A percentile compares a stretch with the other conserved stretches of the same genome.
These are phyloP conservation scores for Tachina lurida DNA, from an alignment of 2,888 invertebrate genomes.

Conservation along the genomic window DNA sequence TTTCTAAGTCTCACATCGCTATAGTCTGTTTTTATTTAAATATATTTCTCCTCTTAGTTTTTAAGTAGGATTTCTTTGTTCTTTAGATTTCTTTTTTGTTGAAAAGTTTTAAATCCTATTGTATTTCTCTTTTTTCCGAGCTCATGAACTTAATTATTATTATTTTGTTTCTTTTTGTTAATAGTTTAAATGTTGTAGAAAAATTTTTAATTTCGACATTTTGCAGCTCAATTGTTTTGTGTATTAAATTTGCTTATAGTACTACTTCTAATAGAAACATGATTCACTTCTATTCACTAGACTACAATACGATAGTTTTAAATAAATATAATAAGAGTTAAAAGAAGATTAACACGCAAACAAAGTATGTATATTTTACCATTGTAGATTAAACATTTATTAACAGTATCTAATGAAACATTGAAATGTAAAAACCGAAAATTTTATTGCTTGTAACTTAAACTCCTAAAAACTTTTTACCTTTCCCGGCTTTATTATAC, in stretches of 20 bases:
- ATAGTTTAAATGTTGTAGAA: conserved; percentile 16
- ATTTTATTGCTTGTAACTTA: conserved; percentile 36
- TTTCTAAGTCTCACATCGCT: conserved; percentile 72
- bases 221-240: conserved; percentile 49
- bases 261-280: background rate
- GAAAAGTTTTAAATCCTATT: background rate
- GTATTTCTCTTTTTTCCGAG: conserved; percentile 20
- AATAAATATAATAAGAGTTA: conserved; percentile 33
- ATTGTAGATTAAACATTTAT: conserved; percentile 22
- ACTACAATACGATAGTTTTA: conserved; percentile 35
- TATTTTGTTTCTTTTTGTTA: conserved; percentile 13
- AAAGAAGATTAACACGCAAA: conserved; percentile 1
- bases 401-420: conserved; percentile 27
- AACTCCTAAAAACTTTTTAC: conserved; percentile 22
- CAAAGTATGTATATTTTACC: conserved; percentile 22
- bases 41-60: conserved; percentile 23
- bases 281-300: conserved; percentile 1
- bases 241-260: conserved; percentile 27
- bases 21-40: conserved; percentile 39
- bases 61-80: conserved; percentile 54
- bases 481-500: conserved; percentile 7
- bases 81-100: conserved; percentile 23
- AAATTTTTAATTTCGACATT: conserved; percentile 9
- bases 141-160: no score
- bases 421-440: conserved; percentile 19